Evolutionary conservation across 35 echinoderm and acorn worm species (phyloP).

Genomic region (Holothuria glaberrima): DNA sequence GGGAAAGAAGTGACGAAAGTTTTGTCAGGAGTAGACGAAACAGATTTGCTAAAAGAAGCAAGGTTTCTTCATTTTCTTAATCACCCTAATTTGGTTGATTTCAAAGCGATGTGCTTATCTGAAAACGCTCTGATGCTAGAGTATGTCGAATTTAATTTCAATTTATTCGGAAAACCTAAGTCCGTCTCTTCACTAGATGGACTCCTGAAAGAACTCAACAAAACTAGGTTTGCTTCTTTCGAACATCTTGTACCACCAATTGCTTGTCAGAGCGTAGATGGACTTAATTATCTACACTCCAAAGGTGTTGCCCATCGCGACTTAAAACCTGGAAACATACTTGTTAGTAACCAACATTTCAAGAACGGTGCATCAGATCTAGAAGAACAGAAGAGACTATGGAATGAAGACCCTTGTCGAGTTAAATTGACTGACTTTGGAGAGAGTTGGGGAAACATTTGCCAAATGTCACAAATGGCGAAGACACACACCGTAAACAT

Average conservation of each 20-base stretch:
- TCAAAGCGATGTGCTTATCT: constrained; percentile 16
- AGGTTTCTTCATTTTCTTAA: constrained; percentile 1
- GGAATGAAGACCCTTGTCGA: not conserved
- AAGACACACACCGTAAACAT: constrained; percentile 27
- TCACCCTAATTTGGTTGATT: constrained; percentile 15
- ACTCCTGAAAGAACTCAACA: not conserved
- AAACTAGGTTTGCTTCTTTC: not conserved
- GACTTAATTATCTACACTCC: not conserved
- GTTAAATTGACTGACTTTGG: constrained; percentile 42
- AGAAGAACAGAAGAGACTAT: not conserved
- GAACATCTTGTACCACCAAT: not conserved
- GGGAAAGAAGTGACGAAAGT: not conserved
- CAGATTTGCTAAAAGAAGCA: constrained; percentile 10
- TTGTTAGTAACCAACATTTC: constrained; percentile 29
- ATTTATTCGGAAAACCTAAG: not conserved
- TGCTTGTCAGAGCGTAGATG: constrained; percentile 20
- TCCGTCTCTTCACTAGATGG: not conserved
- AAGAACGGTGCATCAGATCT: not conserved
- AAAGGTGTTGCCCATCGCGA: constrained; percentile 2
- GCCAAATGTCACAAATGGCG: not conserved
- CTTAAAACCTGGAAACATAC: constrained; percentile 6
- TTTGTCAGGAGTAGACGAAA: not conserved
- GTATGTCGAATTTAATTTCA: constrained; percentile 35
- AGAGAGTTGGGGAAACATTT: constrained; percentile 21
- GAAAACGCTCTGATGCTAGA: constrained; percentile 30